Conservation (phyloP, 2,888 invertebrate genomes). For the Cinara cedri region DNA sequence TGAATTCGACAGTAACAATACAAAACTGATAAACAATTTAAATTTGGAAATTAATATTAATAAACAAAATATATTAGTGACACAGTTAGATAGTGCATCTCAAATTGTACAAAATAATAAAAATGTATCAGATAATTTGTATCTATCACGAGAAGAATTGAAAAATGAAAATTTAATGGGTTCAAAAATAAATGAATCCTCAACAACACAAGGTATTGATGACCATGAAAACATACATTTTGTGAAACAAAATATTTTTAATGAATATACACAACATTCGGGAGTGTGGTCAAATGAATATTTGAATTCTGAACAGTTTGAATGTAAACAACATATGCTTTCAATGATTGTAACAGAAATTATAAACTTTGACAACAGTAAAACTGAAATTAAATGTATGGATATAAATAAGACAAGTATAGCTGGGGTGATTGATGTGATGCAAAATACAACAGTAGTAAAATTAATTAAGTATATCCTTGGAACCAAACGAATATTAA, state of each 20-base stretch:
- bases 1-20: neutral
- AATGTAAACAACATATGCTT: neutral
- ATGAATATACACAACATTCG: conserved; percentile 7
- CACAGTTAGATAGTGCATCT: neutral
- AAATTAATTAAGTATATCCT: neutral
- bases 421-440: conserved; percentile 16
- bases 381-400: conserved; percentile 7
- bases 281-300: conserved; percentile 14
- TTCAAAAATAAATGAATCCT: neutral
- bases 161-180: neutral
- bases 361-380: conserved; percentile 17
- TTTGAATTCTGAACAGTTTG: neutral
- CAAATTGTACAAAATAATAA: conserved; percentile 7
- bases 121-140: neutral
- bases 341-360: conserved; percentile 10
- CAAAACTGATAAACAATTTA: neutral
- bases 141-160: neutral
- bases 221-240: neutral
- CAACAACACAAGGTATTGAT: neutral
- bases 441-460: neutral
- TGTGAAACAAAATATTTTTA: neutral
- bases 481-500: neutral
- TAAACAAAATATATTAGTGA: neutral
- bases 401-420: neutral
- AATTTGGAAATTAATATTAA: too few relatives aligned